Conservation (phyloP, 2,113 vertebrate genomes). For the Saguinus midas region DNA sequence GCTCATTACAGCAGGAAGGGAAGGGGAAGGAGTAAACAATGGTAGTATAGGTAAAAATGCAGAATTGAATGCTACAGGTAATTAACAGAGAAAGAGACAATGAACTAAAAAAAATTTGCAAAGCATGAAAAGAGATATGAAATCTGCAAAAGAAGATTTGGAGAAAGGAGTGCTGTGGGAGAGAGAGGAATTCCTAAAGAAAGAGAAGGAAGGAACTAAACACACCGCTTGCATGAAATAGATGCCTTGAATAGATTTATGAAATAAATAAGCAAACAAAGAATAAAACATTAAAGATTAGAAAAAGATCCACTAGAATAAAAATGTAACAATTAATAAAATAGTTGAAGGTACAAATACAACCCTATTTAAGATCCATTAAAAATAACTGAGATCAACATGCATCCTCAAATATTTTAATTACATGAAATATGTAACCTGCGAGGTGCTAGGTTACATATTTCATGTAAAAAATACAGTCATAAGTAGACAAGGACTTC, state of each 20-base stretch:
- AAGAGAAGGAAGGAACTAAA: neutral
- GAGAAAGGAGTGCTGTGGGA: neutral
- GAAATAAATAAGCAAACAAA: neutral
- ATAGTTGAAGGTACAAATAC: neutral
- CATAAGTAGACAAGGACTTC: neutral
- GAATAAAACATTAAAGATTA: neutral
- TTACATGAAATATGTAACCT: neutral
- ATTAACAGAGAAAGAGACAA: neutral
- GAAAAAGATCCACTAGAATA: neutral
- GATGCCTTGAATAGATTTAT: neutral
- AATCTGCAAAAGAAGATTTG: neutral
- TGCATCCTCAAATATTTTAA: neutral
- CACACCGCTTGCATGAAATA: accelerated
- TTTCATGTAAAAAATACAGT: neutral
- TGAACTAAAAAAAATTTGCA: neutral
- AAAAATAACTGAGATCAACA: conserved; percentile 16
- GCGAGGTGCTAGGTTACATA: neutral
- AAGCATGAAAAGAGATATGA: neutral
- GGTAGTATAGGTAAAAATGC: neutral
- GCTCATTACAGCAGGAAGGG: neutral
- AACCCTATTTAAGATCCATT: neutral
- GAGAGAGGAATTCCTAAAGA: neutral
- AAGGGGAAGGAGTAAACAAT: neutral
- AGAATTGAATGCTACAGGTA: neutral
- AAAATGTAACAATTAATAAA: neutral